A percentile compares a stretch with the other conserved stretches of the same genome.
Conservation (phyloP, 2,888 invertebrate genomes). For the Perithous albicinctus region DNA sequence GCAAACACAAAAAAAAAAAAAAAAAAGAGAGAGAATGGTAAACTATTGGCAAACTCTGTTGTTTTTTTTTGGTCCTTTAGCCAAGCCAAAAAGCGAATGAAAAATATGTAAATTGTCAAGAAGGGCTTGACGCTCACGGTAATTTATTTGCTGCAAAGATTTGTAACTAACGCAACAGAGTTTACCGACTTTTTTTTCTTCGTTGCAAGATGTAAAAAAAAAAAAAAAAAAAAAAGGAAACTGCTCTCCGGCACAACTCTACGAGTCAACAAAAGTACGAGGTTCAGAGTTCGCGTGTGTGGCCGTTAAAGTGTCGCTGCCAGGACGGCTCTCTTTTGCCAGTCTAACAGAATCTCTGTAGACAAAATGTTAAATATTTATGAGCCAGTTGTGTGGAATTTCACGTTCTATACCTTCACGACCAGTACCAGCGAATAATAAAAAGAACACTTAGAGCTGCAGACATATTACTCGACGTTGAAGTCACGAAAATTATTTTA, state of each 20-base stretch:
- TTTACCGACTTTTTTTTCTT: conserved; percentile 5
- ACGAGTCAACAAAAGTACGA: not conserved
- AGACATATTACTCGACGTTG: not conserved
- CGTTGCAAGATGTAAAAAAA: not conserved
- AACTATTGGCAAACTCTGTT: conserved; percentile 23
- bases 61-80: conserved; percentile 22
- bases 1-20: not conserved
- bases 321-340: not conserved
- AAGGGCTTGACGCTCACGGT: conserved; percentile 55
- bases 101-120: conserved; percentile 50
- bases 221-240: not conserved
- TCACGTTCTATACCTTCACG: not conserved
- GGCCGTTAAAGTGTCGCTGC: conserved; percentile 37
- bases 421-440: not conserved
- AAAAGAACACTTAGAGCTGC: not conserved
- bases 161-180: conserved; percentile 71
- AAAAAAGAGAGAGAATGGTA: too few relatives aligned
- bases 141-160: conserved; percentile 76
- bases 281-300: conserved; percentile 19
- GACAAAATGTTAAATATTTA: conserved; percentile 49
- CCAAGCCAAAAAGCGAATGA: not conserved
- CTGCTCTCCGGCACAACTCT: not conserved
- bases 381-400: conserved; percentile 12
- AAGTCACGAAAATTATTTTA: too few relatives aligned
- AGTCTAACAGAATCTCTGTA: conserved; percentile 6